phyloP scores from a whole-genome alignment of 1,140 invertebrate genomes.

The Eulimnadia texana region DNA sequence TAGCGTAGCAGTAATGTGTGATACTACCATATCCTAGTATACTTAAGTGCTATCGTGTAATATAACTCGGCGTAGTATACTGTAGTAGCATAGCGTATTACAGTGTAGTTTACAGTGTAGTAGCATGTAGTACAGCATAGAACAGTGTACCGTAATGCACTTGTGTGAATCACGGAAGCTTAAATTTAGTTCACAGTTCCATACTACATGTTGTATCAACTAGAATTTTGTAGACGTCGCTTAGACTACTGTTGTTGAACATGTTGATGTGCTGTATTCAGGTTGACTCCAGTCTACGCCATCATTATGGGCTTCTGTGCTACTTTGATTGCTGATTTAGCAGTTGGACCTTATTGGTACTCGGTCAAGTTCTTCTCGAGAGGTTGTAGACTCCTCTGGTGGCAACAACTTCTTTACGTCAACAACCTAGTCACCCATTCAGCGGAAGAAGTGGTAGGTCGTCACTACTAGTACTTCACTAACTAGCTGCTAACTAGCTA shows the following conservation, averaged over 20 bases:
- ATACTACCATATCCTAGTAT: no score
- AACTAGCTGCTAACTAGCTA: background rate
- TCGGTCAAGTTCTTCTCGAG: background rate
- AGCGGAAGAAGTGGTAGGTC: background rate
- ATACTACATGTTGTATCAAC: background rate
- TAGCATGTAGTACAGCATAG: no score
- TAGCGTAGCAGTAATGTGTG: no score
- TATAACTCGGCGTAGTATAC: no score
- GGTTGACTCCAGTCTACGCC: constrained; percentile 16
- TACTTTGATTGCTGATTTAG: constrained; percentile 4
- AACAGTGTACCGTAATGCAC: no score
- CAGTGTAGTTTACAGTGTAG: no score
- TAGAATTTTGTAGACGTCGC: background rate
- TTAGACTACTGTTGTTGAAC: background rate
- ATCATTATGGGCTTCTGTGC: constrained; percentile 12
- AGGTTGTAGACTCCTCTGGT: constrained; percentile 5
- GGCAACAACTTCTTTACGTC: constrained; percentile 13
- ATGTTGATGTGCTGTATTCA: background rate
- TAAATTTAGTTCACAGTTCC: no score
- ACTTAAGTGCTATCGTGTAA: no score
- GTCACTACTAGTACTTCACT: background rate
- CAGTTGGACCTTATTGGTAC: constrained; percentile 10
- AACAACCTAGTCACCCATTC: background rate
- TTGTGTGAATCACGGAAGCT: no score
- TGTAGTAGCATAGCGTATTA: no score